Evolutionary conservation across 2,888 invertebrate genomes (phyloP), one percentile per base, ranked within the genome.

Genomic region (Bedellia somnulentella): DNA sequence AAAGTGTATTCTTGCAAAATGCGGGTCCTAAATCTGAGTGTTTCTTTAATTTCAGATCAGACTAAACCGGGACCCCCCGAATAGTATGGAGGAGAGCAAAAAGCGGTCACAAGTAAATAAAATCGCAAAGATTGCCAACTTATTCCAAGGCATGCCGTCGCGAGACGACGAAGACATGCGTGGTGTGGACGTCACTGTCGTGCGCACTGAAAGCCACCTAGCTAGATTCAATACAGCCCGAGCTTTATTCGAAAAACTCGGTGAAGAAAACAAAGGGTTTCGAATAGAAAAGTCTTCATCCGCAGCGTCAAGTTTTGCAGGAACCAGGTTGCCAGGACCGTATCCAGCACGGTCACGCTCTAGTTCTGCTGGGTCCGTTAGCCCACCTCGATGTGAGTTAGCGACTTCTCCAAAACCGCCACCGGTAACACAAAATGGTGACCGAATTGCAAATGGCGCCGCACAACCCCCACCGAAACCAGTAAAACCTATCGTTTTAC

Each of bases 161-260:
- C 68, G 62, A 41, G 80, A 63, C 59, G 80, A 63, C 51, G 75
- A 62, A 52, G 75, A 77, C 41, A 62, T 71, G 53, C 64, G 68
- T 46, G 68, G 70, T 37, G 58, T 52, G 42, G 82, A 83, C 46
- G 86, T 86, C 22, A 85, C 87, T 8, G 88, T 90, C 26, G 89
- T 88, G 35, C 80, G 93, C 38, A 90, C 91, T 11, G 91, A 93
- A 66, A 91, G 91, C 48, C 93, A 93, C 57, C 83, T 91, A 47
- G 87, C 92, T n/a, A 77, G 91, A 37, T 93, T 93, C 59, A 93
- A 94, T 60, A 92, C 89, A 60, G 93, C 93, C 2, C 80, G 93
- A 37, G 93, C 94, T 24, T 79, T 94, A 33, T 94, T 94, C 59
- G 93, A 94, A 60, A 93, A 93, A 53, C 77, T 94, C 39, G 86